Conservation (phyloP, 2,888 invertebrate genomes). For the Stomorhina lunata region DNA sequence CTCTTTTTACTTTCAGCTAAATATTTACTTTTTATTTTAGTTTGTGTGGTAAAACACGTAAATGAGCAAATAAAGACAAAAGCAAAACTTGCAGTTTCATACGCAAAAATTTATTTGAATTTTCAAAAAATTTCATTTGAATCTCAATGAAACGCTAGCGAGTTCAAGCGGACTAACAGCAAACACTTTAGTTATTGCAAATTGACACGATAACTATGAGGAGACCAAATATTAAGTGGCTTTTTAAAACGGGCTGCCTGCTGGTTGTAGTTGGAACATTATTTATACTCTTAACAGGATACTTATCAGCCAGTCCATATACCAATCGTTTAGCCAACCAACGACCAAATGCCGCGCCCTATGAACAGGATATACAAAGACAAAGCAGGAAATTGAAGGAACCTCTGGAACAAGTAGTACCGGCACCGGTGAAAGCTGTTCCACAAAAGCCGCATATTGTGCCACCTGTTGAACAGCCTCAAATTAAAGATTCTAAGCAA, state of each 20-base stretch:
- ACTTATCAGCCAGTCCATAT: constrained; percentile 75
- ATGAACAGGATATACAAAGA: constrained; percentile 9
- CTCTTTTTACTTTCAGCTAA: not conserved
- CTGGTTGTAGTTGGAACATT: constrained; percentile 72
- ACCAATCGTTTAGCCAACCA: constrained; percentile 71
- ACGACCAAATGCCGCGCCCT: constrained; percentile 34
- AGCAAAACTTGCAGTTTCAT: not conserved
- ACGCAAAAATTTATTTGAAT: not conserved
- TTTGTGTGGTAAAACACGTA: not conserved
- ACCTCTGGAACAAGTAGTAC: constrained; percentile 6
- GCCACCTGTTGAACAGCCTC: constrained; percentile 20
- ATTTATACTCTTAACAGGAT: constrained; percentile 75
- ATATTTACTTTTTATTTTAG: not conserved
- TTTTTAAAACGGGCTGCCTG: constrained; percentile 73
- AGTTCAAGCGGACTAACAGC: not conserved
- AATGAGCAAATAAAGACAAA: not conserved
- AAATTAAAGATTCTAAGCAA: constrained; percentile 16
- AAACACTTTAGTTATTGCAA: not conserved
- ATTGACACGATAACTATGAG: constrained; percentile 70
- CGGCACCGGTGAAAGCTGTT: constrained; percentile 2
- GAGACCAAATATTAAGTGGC: constrained; percentile 77
- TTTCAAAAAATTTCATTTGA: not conserved
- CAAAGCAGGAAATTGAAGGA: constrained; percentile 1
- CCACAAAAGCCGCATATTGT: not conserved
- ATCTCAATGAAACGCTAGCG: constrained; percentile 23